Evolutionary conservation across 2,113 vertebrate species (phyloP), one percentile per base, ranked within the genome.

Genomic region (Falcunculus frontatus): DNA sequence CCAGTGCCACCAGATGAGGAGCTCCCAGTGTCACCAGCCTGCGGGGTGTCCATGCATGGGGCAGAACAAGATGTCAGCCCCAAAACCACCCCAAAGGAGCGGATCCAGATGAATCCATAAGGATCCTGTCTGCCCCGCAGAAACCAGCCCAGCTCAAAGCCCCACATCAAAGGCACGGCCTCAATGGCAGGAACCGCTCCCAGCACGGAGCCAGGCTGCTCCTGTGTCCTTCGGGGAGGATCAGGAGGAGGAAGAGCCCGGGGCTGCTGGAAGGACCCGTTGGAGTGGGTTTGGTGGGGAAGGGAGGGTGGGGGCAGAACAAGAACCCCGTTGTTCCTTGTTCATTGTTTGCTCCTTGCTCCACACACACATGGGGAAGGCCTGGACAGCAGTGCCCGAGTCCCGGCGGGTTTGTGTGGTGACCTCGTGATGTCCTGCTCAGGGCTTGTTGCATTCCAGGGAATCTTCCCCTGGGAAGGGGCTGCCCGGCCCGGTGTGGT

Each of bases 21-120:
- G n/a, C 8, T 32, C 6, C 0, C 35, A 27, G 37, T 29, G 60
- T 6, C 62, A 27, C 33, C 63, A 16, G 29, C 64, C 74, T 27
- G 29, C 37, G 33, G 62, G 16, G 25, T 17, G 19, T 46, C 73
- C 37, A 33, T 46, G 55, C 16, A 4, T 1, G 27, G 33, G 29
- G 33, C 63, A 53, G 1, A 25, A 13, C 5, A 0, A 21, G 56
- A 2, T 2, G 0, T 4, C 1, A 4, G 60, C 50, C 46, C 65
- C 49, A 8, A 39, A 50, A 57, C 12, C 3, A 3, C 12, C 17
- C 25, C 9, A 4, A 3, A 35, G 33, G 75, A 37, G 81, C 10
- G 22, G 23, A 15, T 60, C 17, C 47, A 4, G 29, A 10, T 7
- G 47, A 7, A 23, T 35, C 27, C 1, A 0, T 19, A 3, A 7